Conservation (phyloP, 2,113 vertebrate species). For the Redunca redunca region DNA sequence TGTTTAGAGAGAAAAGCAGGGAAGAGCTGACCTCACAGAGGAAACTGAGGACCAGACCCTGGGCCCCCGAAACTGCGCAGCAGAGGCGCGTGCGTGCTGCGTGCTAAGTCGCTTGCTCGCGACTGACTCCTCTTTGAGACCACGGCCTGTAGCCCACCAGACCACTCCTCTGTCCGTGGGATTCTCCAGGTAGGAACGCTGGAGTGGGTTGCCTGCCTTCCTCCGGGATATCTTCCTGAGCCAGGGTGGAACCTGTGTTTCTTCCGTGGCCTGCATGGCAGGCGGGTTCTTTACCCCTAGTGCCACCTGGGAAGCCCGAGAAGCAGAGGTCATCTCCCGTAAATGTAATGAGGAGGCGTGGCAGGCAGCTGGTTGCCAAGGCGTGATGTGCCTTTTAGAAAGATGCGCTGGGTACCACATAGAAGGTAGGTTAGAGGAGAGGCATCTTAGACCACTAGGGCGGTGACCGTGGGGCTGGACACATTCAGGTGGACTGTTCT, state of each 20-base stretch:
- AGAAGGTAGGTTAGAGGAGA: not conserved
- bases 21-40: not conserved
- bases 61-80: not conserved
- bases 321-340: fast-evolving
- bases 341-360: not conserved
- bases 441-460: not conserved
- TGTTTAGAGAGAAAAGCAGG: not conserved
- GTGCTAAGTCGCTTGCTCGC: fast-evolving
- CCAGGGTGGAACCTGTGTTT: not conserved
- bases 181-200: not conserved
- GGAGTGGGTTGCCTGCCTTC: not conserved
- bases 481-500: not conserved
- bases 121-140: not conserved
- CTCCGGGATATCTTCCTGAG: not conserved
- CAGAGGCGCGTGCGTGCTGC: not conserved
- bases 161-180: not conserved
- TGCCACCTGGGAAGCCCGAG: not conserved
- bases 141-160: fast-evolving
- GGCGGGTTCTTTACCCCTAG: not conserved
- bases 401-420: not conserved
- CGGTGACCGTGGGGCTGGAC: not conserved
- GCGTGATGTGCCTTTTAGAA: not conserved
- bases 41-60: too few relatives aligned
- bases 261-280: not conserved
- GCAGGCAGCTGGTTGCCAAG: not conserved